These are phyloP conservation scores for Druon quercuslanigerum DNA, from an alignment of 1,140 invertebrate genomes.

Conservation along the genomic window DNA sequence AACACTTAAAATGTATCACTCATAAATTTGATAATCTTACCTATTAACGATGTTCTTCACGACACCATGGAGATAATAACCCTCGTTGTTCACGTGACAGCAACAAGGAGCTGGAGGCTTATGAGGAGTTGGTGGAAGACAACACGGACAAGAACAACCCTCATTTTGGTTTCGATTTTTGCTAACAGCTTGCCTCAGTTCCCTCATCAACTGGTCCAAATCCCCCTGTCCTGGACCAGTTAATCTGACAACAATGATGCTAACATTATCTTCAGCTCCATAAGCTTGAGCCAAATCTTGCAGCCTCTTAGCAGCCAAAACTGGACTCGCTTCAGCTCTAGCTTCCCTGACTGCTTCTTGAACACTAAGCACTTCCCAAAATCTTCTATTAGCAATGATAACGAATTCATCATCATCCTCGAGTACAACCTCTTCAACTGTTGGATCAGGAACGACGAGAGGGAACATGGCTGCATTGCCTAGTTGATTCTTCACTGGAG, in stretches of 20 bases:
- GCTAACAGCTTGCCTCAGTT: slow-evolving; percentile 82
- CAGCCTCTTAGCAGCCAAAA: slow-evolving; percentile 86
- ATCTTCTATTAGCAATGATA: slow-evolving; percentile 85
- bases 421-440: slow-evolving; percentile 81
- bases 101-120: slow-evolving; percentile 67
- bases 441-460: slow-evolving; percentile 83
- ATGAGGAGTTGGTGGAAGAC: slow-evolving; percentile 60
- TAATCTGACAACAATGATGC: slow-evolving; percentile 85
- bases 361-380: slow-evolving; percentile 86
- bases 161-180: slow-evolving; percentile 75
- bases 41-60: slow-evolving; percentile 69
- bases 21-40: slow-evolving; percentile 41
- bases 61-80: slow-evolving; percentile 72
- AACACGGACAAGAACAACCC: slow-evolving; percentile 73
- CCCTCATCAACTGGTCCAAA: slow-evolving; percentile 85
- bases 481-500: slow-evolving; percentile 72
- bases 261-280: slow-evolving; percentile 87
- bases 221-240: slow-evolving; percentile 78
- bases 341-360: slow-evolving; percentile 86
- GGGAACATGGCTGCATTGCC: slow-evolving; percentile 81
- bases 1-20: not conserved
- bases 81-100: slow-evolving; percentile 65
- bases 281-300: slow-evolving; percentile 90
- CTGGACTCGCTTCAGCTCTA: slow-evolving; percentile 83
- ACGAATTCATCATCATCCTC: slow-evolving; percentile 89